Evolutionary conservation across 2,888 invertebrate genomes (phyloP), one percentile per base, ranked within the genome.

Genomic region (Pyrgus malvae): DNA sequence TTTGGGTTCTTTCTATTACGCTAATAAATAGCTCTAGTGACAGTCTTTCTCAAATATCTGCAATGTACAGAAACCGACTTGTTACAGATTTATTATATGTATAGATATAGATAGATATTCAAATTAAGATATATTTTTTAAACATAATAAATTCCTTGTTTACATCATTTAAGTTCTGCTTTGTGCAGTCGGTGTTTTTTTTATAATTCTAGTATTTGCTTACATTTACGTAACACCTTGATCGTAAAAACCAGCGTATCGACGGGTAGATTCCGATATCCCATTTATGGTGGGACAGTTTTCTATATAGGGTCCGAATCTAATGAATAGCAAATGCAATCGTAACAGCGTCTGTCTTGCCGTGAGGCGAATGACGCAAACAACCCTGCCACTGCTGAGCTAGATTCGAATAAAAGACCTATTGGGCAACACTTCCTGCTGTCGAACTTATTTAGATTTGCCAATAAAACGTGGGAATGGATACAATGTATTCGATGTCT

Each of bases 291-390:
- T 68, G 69, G 77, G 76, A 72, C 70, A 67, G 69, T 76, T 78
- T 72, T 69, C 82, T 83, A 75, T 83, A 75, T 77, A 80, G 74
- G 79, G 78, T 73, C n/a, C 65, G 71, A 78, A 73, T 78, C 77
- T 81, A 83, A 83, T 84, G 81, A 84, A 83, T 83, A 82, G 71
- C 72, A 80, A 82, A 82, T 79, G 76, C 68, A 69, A 69, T 73
- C 57, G 61, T 58, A 56, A 59, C 38, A 29, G 38, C 25, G 42
- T 44, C 38, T 38, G 45, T 45, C 11, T 21, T 37, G 51, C 29
- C 21, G 14, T 48, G 37, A 37, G 12, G 17, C 37, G n/a, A 51
- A 6, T 51, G 51, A 44, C 51, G 51, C 44, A 51, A 51, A 50
- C n/a, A 33, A 23, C 41, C 31, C 40, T 49, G 23, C 33, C 19